A percentile compares a stretch with the other conserved stretches of the same genome.
These are phyloP conservation scores for Sebastolobus alascanus DNA, from an alignment of 2,797 vertebrate genomes.

Conservation along the genomic window DNA sequence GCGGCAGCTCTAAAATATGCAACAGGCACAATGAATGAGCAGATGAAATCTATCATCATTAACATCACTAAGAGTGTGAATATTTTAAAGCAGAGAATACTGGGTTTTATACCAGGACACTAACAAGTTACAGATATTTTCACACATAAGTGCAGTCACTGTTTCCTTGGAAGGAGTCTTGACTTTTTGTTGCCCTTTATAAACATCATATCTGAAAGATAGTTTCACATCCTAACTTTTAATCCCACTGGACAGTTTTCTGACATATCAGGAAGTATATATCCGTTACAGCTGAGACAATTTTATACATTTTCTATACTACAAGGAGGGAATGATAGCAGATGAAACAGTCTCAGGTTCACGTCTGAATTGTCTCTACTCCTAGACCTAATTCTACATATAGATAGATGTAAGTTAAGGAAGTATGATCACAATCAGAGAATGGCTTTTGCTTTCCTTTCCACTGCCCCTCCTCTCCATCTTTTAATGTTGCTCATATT, in stretches of 20 bases:
- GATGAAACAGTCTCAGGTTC: neutral
- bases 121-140: neutral
- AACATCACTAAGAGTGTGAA: constrained; percentile 10
- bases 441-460: constrained; percentile 5
- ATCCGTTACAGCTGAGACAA: neutral
- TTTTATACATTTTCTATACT: neutral
- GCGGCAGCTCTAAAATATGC: constrained; percentile 29
- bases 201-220: neutral
- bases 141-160: neutral
- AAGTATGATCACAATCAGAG: neutral
- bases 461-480: neutral
- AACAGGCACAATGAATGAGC: constrained; percentile 24
- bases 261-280: neutral
- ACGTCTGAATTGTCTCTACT: neutral
- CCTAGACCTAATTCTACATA: neutral
- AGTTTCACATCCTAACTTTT: neutral
- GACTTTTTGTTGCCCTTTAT: neutral
- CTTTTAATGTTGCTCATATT: constrained; percentile 23
- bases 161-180: neutral
- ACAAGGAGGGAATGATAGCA: neutral
- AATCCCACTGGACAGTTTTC: neutral
- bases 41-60: constrained; percentile 35
- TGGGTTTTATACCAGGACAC: constrained; percentile 5
- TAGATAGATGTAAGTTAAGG: neutral
- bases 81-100: constrained; percentile 20